These are phyloP conservation scores for Thunnus maccoyii DNA, from an alignment of 2,113 vertebrate species.

Conservation along the genomic window DNA sequence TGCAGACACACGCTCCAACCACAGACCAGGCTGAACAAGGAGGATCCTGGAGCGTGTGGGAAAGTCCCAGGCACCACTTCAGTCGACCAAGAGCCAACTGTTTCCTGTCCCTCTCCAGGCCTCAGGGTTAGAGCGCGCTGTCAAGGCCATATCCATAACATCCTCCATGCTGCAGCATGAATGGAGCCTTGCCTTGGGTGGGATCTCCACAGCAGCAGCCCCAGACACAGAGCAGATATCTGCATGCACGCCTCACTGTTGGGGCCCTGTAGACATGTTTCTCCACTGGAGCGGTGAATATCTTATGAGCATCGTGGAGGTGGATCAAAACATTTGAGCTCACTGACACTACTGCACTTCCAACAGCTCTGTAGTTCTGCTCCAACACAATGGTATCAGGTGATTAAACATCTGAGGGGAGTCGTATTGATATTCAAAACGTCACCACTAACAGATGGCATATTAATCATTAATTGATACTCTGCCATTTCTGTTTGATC, in stretches of 20 bases:
- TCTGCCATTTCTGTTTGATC: conserved; percentile 75
- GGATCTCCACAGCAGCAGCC: conserved; percentile 51
- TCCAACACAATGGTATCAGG: conserved; percentile 82
- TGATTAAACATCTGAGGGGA: conserved; percentile 82
- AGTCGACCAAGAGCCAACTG: conserved; percentile 71
- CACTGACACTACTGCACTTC: conserved; percentile 57
- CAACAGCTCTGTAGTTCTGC: conserved; percentile 74
- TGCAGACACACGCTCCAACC: conserved; percentile 77
- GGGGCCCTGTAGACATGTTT: conserved; percentile 46
- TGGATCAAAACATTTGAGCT: conserved; percentile 78
- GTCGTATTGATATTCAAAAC: conserved; percentile 79
- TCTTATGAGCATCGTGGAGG: conserved; percentile 68
- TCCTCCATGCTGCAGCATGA: conserved; percentile 64
- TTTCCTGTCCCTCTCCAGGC: conserved; percentile 76
- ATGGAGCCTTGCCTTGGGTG: conserved; percentile 65
- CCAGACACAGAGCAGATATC: conserved; percentile 56
- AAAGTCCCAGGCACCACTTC: conserved; percentile 77
- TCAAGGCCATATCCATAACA: conserved; percentile 70
- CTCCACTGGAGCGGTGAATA: conserved; percentile 64
- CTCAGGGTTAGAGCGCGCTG: conserved; percentile 59
- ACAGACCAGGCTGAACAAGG: conserved; percentile 68
- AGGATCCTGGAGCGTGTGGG: conserved; percentile 72
- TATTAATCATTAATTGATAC: conserved; percentile 85
- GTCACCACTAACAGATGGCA: conserved; percentile 77
- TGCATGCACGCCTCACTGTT: conserved; percentile 43